These are phyloP conservation scores for Meloidogyne floridensis DNA, from an alignment of 1,140 invertebrate genomes.

Conservation along the genomic window DNA sequence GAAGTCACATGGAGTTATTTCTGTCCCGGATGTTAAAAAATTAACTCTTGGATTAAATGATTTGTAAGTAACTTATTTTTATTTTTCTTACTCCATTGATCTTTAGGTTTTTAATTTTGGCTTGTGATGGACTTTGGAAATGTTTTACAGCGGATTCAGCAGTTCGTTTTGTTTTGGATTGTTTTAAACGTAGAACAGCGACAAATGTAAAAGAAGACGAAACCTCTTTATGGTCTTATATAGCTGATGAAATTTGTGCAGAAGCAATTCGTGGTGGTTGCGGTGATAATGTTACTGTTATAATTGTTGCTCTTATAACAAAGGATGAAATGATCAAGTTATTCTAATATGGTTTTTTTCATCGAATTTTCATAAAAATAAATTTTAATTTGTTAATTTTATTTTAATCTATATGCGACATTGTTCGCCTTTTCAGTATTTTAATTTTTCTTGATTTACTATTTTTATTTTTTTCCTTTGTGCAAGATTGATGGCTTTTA, in stretches of 20 bases:
- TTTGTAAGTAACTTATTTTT: constrained; percentile 57
- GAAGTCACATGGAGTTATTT: constrained; percentile 68
- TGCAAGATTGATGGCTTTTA: not conserved
- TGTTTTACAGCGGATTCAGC: constrained; percentile 67
- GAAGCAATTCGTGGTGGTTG: constrained; percentile 68
- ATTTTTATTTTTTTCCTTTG: not conserved
- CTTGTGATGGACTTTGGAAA: constrained; percentile 71
- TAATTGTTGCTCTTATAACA: constrained; percentile 61
- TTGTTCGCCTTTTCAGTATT: not conserved
- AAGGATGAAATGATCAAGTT: constrained; percentile 6
- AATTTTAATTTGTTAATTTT: not conserved
- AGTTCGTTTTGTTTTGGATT: constrained; percentile 65
- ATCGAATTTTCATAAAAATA: not conserved
- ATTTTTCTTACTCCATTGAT: constrained; percentile 16
- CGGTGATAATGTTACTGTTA: constrained; percentile 70
- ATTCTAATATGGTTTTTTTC: not conserved
- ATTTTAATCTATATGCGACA: not conserved
- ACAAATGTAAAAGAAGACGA: constrained; percentile 47
- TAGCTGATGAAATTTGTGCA: constrained; percentile 66
- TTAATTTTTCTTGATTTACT: constrained; percentile 11
- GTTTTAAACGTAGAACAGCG: constrained; percentile 20
- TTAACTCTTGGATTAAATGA: constrained; percentile 68
- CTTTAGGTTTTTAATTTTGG: constrained; percentile 68
- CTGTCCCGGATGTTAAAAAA: constrained; percentile 69
- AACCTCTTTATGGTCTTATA: constrained; percentile 62